phyloP scores from a whole-genome alignment of 2,797 vertebrate species.

The Glossophaga mutica region DNA sequence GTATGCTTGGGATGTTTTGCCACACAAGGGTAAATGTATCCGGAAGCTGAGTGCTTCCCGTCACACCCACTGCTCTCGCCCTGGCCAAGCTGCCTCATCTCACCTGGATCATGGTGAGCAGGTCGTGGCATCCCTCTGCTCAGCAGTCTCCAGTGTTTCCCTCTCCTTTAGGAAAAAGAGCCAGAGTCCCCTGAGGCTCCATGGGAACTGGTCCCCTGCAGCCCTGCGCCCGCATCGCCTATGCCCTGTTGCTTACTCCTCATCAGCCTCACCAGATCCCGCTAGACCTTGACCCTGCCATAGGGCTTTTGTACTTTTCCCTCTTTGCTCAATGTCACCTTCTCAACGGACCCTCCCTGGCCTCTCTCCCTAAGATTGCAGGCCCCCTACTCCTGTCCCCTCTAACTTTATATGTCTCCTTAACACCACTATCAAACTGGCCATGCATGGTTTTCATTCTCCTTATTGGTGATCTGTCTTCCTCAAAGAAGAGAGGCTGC shows the following conservation, averaged over 20 bases:
- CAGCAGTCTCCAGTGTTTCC: not conserved
- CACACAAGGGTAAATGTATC: not conserved
- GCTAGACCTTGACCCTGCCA: not conserved
- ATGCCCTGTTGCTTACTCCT: not conserved
- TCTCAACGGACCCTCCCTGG: not conserved
- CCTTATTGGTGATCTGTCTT: not conserved
- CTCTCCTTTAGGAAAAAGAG: not conserved
- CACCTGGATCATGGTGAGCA: not conserved
- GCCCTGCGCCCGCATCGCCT: not conserved
- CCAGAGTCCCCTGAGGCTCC: not conserved
- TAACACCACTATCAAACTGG: not conserved
- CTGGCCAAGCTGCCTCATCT: not conserved
- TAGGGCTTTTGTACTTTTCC: not conserved
- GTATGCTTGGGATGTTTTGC: not conserved
- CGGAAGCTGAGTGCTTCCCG: not conserved
- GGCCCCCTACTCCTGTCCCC: not conserved
- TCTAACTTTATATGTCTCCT: not conserved
- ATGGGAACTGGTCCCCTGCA: not conserved
- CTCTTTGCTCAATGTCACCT: not conserved
- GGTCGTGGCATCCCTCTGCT: not conserved
- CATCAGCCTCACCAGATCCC: not conserved
- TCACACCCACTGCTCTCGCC: not conserved
- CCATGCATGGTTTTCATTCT: not conserved
- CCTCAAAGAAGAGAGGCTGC: not conserved
- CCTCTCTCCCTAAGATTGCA: not conserved